These are phyloP conservation scores for Cephus pygmeus DNA, from an alignment of 2,888 invertebrate genomes.

Conservation along the genomic window DNA sequence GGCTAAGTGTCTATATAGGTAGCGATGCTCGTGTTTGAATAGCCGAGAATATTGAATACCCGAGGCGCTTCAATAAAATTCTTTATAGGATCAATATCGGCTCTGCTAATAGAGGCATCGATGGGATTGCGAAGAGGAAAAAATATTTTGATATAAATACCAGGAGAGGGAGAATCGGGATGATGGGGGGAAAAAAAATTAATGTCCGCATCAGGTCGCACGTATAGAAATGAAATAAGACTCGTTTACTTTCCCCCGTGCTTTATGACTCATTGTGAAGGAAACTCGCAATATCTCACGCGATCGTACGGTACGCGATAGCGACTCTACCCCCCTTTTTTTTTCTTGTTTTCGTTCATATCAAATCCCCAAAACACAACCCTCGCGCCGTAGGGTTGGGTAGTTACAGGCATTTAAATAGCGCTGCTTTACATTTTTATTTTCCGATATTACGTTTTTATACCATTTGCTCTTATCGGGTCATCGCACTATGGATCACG, in stretches of 20 bases:
- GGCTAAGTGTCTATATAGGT: background rate
- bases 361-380: background rate
- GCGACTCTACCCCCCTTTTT: slow-evolving; percentile 19
- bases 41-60: background rate
- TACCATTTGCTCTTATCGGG: background rate
- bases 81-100: background rate
- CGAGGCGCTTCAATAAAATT: background rate
- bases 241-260: slow-evolving; percentile 11
- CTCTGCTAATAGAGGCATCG: background rate
- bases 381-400: background rate
- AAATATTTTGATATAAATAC: background rate
- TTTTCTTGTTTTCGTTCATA: slow-evolving; percentile 7
- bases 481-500: slow-evolving; percentile 10
- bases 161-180: too few species aligned
- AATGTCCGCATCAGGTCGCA: background rate
- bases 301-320: slow-evolving; percentile 23
- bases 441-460: background rate
- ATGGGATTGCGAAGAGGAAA: background rate
- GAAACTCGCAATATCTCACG: slow-evolving; percentile 21
- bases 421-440: slow-evolving; percentile 2
- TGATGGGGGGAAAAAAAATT: background rate
- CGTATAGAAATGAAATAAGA: background rate
- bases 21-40: background rate
- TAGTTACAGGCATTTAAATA: background rate
- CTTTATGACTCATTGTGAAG: slow-evolving; percentile 7